A percentile compares a stretch with the other conserved stretches of the same genome.
phyloP scores from a whole-genome alignment of 2,113 vertebrate species.

The Lasiurus cinereus region DNA sequence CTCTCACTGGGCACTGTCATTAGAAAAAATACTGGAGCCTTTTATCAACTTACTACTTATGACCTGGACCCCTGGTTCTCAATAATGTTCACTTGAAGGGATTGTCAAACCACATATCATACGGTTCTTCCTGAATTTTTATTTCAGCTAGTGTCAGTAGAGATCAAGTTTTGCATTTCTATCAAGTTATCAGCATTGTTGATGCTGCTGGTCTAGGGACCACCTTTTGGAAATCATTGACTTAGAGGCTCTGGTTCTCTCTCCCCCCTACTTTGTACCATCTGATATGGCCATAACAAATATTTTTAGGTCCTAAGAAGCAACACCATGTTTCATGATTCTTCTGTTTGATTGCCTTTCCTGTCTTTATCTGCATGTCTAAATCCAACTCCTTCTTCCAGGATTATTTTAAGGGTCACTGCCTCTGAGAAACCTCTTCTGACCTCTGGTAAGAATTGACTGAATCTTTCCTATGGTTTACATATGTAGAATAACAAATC shows the following conservation, averaged over 20 bases:
- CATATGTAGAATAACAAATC: background rate
- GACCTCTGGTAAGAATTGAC: background rate
- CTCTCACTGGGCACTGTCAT: background rate
- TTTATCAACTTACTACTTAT: background rate
- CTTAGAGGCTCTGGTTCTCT: background rate
- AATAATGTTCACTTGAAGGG: background rate
- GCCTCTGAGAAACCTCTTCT: background rate
- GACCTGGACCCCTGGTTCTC: background rate
- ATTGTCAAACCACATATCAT: background rate
- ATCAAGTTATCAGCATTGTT: background rate
- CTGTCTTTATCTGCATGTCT: background rate
- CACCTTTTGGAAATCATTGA: background rate
- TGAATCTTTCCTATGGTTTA: background rate
- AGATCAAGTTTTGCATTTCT: background rate
- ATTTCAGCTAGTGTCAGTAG: background rate
- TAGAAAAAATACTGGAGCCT: background rate
- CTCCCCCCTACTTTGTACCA: background rate
- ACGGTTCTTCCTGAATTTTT: background rate
- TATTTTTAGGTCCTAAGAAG: background rate
- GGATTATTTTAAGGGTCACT: background rate
- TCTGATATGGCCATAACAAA: background rate
- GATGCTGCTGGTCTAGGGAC: background rate
- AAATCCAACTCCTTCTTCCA: background rate
- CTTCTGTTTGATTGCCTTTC: background rate
- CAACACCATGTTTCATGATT: background rate